These are phyloP conservation scores for Andrena hattorfiana DNA, from an alignment of 2,888 invertebrate genomes.

Conservation along the genomic window DNA sequence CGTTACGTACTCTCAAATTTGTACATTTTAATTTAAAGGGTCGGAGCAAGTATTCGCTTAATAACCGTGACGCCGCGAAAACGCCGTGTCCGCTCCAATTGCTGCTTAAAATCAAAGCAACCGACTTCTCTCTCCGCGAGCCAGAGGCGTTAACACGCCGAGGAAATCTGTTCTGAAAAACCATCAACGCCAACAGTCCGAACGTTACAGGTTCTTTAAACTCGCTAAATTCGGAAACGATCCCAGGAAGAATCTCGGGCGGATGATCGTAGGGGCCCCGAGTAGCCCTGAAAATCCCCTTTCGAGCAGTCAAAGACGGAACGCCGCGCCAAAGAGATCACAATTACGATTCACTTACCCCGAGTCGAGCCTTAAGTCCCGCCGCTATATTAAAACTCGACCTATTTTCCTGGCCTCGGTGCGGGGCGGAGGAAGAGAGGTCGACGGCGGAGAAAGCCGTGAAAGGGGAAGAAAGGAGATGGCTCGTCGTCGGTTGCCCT, in stretches of 20 bases:
- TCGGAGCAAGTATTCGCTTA: slow-evolving; percentile 60
- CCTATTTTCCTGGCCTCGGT: slow-evolving; percentile 36
- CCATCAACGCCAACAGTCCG: not conserved
- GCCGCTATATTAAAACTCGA: slow-evolving; percentile 61
- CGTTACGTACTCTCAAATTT: slow-evolving; percentile 54
- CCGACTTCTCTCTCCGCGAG: not conserved
- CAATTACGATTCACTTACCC: slow-evolving; percentile 64
- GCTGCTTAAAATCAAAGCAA: slow-evolving; percentile 30
- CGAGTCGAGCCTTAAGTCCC: slow-evolving; percentile 27
- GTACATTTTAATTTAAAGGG: slow-evolving; percentile 66
- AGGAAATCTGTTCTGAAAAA: not conserved
- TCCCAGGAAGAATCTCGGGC: too few species aligned
- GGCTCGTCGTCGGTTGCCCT: slow-evolving; percentile 6
- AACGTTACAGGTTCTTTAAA: not conserved
- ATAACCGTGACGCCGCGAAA: slow-evolving; percentile 45
- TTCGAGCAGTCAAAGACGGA: slow-evolving; percentile 21
- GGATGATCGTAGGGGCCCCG: not conserved
- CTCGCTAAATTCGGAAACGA: too few species aligned
- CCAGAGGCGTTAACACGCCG: not conserved
- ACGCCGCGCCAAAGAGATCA: slow-evolving; percentile 43
- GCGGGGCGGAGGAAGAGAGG: not conserved
- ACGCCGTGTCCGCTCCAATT: slow-evolving; percentile 24
- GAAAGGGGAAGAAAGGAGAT: slow-evolving; percentile 1
- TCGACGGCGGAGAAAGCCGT: not conserved
- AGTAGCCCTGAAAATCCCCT: slow-evolving; percentile 9